Evolutionary conservation across 2,888 invertebrate species (phyloP), one percentile per base, ranked within the genome.

Genomic region (Brenthis ino): DNA sequence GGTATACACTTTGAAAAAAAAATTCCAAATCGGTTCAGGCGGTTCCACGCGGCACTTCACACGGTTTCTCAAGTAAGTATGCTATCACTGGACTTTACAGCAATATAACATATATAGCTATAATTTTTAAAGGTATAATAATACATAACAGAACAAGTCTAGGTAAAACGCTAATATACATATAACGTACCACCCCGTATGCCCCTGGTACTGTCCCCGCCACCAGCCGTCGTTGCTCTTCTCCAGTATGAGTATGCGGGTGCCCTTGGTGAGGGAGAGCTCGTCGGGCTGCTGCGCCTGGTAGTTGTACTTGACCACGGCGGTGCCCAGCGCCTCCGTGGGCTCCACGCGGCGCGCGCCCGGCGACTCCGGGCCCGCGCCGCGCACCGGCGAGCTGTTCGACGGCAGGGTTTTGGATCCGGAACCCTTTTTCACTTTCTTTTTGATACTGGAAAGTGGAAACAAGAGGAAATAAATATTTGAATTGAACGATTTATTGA

Each of bases 141-240:
- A 16, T 51, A 8, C 3, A 51, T 24, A 16, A 56, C 67, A 68
- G 64, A 67, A 66, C 28, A 50, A 60, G 47, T 4, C 28, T 4
- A 4, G 28, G 28, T 4, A 28, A 5, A 28, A 28, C 28, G 2
- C 37, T 37, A 37, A 1, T 37, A 8, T 8, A 37, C 37, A 37
- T 8, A 47, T 20, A n/a, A 43, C 48, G 37, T 48, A 93, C 95
- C 95, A 88, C 78, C 95, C 88, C 77, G 93, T 84, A 83, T 94
- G 93, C 70, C 91, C 86, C 89, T 94, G 92, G 74, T 91, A 93
- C 91, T 97, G 97, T 64, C 99, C 99, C 82, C 99, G 95, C 99
- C 99, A 99, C 99, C 99, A 99, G 72, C 98, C 99, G 90, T 99
- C 99, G 78, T 98, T 98, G 80, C 98, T 99, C 93, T 99, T 99